Evolutionary conservation across 2,888 invertebrate species (phyloP), one percentile per base, ranked within the genome.

Genomic region (Platypus cylindrus): DNA sequence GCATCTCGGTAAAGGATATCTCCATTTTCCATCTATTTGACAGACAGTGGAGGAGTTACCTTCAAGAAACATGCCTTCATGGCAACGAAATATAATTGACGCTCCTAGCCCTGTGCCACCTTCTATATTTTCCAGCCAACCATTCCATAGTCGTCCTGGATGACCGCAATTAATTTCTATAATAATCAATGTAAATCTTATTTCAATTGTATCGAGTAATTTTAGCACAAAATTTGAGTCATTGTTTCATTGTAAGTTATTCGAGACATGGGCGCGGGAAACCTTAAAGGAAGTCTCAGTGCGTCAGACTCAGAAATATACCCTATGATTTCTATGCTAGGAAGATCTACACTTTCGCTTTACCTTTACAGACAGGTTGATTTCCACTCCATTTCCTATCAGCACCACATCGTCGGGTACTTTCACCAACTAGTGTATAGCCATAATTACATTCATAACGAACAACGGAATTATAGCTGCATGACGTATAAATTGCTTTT

Each of bases 91-190:
- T 53, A 90, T 89, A 42, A 94, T 77, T 41, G 87, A 86, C 1
- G 91, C 85, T 1, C 94, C 94, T 17, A 91, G 67, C 0, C 85
- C 89, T 3, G 91, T 93, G 16, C 89, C 90, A 18, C 75, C 74
- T 48, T 87, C 86, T 38, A 85, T 82, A 56, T 87, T 87, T 63
- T 90, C 89, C 50, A 81, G 70, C 84, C 93, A 95, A 3, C 98
- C 97, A 56, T 98, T 95, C 73, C 86, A 89, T 5, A 98, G 73
- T 30, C 82, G 75, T 2, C 91, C 93, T 0, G 95, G 91, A 50
- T 84, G 79, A 1, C 93, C 91, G 63, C 97, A 98, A 66, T 95
- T 89, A 53, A 98, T 94, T 70, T 95, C 97, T 90, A 67, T n/a
- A 36, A 26, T 20, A 15, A n/a, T n/a, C n/a, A n/a, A n/a, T n/a